Percentiles rank a stretch among this genome's conserved stretches.
These are phyloP conservation scores for Hololepta plana DNA, from an alignment of 2,888 invertebrate genomes.

Conservation along the genomic window DNA sequence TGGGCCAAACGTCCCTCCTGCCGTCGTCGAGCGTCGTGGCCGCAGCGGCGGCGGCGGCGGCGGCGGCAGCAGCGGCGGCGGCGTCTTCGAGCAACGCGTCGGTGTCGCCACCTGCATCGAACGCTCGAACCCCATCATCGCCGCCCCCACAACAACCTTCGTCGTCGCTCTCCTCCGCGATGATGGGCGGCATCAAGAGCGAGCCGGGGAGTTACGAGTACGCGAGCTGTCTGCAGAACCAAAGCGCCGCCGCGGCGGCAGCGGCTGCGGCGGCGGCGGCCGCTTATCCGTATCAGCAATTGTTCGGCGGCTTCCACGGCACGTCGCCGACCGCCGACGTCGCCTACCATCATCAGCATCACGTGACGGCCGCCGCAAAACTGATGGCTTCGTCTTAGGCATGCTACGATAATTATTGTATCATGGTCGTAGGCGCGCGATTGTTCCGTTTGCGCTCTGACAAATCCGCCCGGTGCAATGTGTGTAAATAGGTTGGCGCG, in stretches of 20 bases:
- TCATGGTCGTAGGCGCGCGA: no score
- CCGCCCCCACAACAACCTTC: constrained; percentile 5
- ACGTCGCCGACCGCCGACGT: constrained; percentile 32
- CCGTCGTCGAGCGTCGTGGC: constrained; percentile 24
- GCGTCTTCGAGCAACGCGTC: no score
- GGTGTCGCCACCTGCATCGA: constrained; percentile 7
- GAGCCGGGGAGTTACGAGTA: constrained; percentile 28
- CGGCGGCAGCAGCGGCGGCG: constrained; percentile 2
- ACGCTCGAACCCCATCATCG: no score
- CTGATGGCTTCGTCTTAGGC: constrained; percentile 68
- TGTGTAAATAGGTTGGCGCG: no score
- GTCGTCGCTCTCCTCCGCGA: no score
- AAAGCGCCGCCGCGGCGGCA: constrained; percentile 8
- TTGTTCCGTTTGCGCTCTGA: no score
- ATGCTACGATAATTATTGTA: no score
- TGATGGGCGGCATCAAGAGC: constrained; percentile 24
- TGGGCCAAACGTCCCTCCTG: constrained; percentile 38
- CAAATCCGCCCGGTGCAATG: no score
- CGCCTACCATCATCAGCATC: constrained; percentile 70
- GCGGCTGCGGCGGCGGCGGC: neutral
- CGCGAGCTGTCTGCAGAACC: constrained; percentile 26
- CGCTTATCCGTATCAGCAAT: constrained; percentile 33
- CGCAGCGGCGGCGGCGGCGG: neutral
- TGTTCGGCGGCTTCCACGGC: constrained; percentile 33
- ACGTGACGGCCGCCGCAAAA: constrained; percentile 73